These are phyloP conservation scores for Enteromius argenteus DNA, from an alignment of 2,797 vertebrate genomes.

Conservation along the genomic window DNA sequence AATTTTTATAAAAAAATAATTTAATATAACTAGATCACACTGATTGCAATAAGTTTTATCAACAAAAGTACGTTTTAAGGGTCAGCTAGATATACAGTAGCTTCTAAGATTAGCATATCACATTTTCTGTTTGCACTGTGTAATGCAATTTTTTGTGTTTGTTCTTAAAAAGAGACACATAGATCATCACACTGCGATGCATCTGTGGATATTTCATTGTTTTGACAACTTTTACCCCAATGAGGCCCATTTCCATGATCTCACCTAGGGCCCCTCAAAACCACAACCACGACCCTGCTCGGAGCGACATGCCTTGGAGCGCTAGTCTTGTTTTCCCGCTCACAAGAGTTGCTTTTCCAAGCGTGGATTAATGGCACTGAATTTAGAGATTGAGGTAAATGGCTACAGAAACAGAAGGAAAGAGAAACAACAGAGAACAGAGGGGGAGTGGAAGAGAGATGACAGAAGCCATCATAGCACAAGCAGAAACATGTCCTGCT, in stretches of 20 bases:
- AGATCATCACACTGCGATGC: not conserved
- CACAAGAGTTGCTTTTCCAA: not conserved
- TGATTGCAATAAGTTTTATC: not conserved
- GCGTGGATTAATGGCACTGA: not conserved
- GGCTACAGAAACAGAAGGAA: constrained; percentile 29
- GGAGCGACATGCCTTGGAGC: not conserved
- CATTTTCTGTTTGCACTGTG: not conserved
- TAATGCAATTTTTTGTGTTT: not conserved
- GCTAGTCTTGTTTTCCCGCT: not conserved
- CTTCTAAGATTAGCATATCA: not conserved
- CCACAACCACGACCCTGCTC: not conserved
- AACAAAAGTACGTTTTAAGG: not conserved
- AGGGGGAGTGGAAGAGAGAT: constrained; percentile 19
- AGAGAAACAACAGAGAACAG: constrained; percentile 7
- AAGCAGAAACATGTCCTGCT: constrained; percentile 43
- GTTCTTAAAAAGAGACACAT: not conserved
- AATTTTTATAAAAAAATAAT: not conserved
- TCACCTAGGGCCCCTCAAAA: not conserved
- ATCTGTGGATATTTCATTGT: not conserved
- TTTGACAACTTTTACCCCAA: constrained; percentile 14
- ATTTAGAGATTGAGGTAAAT: constrained; percentile 20
- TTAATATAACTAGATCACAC: not conserved
- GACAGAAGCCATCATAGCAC: constrained; percentile 41
- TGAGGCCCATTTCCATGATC: constrained; percentile 7
- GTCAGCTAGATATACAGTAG: not conserved